phyloP scores from a whole-genome alignment of 2,113 vertebrate species.

The Mystacornis crossleyi region DNA sequence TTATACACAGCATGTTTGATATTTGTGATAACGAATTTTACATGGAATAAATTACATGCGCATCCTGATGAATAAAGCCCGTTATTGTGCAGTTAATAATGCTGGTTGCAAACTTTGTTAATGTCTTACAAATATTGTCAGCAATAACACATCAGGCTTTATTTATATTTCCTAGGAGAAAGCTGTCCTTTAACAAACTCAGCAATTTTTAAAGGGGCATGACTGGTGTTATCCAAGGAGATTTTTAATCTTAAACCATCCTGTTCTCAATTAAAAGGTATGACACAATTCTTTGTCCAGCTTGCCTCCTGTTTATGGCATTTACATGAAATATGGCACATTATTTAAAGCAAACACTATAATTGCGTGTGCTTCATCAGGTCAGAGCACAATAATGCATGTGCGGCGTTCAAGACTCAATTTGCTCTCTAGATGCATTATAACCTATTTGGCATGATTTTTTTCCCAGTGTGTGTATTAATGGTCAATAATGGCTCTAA shows the following conservation, averaged over 20 bases:
- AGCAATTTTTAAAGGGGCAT: background rate
- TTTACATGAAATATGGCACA: constrained; percentile 8
- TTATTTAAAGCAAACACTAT: background rate
- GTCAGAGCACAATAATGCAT: background rate
- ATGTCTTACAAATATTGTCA: constrained; percentile 14
- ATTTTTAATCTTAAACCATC: background rate
- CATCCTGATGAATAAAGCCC: constrained; percentile 41
- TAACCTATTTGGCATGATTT: background rate
- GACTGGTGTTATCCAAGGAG: background rate
- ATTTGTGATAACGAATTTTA: constrained; percentile 57
- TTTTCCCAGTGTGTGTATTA: background rate
- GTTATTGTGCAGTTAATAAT: constrained; percentile 1
- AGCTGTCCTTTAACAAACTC: background rate
- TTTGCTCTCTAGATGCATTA: background rate
- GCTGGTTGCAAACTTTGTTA: background rate
- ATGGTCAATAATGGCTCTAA: background rate
- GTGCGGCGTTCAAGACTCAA: background rate
- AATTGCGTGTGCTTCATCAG: background rate
- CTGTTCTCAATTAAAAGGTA: background rate
- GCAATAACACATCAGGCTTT: background rate
- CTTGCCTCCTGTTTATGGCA: background rate
- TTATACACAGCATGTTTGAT: constrained; percentile 8
- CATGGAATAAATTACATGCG: constrained; percentile 16
- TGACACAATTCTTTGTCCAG: background rate
- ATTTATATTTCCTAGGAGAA: background rate